Evolutionary conservation across 2,797 vertebrate genomes (phyloP).

Genomic region (Somateria mollissima): DNA sequence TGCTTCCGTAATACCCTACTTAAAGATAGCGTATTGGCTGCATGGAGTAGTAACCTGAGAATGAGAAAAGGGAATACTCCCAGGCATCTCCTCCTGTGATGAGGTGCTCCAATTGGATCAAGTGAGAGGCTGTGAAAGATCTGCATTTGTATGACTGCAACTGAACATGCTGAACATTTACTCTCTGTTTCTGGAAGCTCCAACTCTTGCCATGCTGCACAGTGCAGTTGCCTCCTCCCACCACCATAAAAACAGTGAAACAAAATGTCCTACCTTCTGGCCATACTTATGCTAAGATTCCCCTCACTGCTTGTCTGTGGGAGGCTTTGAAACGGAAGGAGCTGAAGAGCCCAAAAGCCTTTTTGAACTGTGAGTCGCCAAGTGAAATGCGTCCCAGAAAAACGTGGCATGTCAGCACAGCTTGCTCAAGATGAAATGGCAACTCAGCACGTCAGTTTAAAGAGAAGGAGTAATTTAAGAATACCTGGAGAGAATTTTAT

Average conservation of each 20-base stretch:
- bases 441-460: background rate
- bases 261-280: slow-evolving; percentile 17
- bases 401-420: rapidly evolving
- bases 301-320: background rate
- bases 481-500: slow-evolving; percentile 5
- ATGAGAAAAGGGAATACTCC: background rate
- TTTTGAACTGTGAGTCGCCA: background rate
- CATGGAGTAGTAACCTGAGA: background rate
- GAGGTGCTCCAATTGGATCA: background rate
- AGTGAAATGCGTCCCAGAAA: background rate
- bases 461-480: background rate
- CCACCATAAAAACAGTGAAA: background rate
- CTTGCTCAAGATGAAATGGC: background rate
- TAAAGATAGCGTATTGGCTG: background rate
- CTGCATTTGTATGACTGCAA: background rate
- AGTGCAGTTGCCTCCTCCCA: background rate
- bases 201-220: background rate
- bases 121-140: background rate
- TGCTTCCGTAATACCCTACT: background rate
- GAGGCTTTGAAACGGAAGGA: background rate
- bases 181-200: background rate
- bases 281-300: background rate
- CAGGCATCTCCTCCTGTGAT: background rate
- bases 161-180: background rate
- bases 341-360: background rate